Conservation (phyloP, 2,888 invertebrate genomes). For the Netelia inedita region DNA sequence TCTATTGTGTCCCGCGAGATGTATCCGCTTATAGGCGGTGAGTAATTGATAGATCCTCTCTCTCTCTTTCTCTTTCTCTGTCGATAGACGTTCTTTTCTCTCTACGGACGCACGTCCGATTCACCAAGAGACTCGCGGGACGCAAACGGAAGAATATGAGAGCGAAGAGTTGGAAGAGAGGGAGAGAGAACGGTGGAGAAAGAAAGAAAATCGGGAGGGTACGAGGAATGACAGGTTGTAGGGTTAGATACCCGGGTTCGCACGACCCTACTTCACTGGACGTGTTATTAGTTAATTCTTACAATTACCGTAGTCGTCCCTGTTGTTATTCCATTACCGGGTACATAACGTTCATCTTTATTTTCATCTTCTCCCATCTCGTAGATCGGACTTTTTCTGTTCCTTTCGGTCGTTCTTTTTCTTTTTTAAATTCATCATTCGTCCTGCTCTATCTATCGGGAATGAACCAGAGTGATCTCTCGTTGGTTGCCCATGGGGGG, state of each 20-base stretch:
- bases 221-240: conserved; percentile 83
- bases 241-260: conserved; percentile 80
- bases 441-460: conserved; percentile 47
- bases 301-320: conserved; percentile 84
- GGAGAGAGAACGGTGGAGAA: conserved; percentile 36
- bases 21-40: conserved; percentile 78
- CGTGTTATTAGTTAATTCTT: conserved; percentile 85
- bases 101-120: conserved; percentile 1
- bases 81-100: background rate
- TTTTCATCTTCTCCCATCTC: conserved; percentile 39
- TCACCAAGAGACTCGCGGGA: background rate
- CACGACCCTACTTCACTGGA: conserved; percentile 82
- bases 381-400: conserved; percentile 46
- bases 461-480: conserved; percentile 45
- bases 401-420: background rate
- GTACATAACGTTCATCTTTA: conserved; percentile 69
- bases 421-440: conserved; percentile 48
- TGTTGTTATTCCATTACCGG: conserved; percentile 85
- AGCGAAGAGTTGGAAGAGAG: conserved; percentile 24
- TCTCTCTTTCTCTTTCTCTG: background rate
- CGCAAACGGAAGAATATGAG: conserved; percentile 33
- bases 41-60: conserved; percentile 83
- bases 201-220: conserved; percentile 76
- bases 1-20: conserved; percentile 81
- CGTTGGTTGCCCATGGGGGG: conserved; percentile 27